phyloP scores from a whole-genome alignment of 2,113 vertebrate genomes.

The Nesoenas mayeri region DNA sequence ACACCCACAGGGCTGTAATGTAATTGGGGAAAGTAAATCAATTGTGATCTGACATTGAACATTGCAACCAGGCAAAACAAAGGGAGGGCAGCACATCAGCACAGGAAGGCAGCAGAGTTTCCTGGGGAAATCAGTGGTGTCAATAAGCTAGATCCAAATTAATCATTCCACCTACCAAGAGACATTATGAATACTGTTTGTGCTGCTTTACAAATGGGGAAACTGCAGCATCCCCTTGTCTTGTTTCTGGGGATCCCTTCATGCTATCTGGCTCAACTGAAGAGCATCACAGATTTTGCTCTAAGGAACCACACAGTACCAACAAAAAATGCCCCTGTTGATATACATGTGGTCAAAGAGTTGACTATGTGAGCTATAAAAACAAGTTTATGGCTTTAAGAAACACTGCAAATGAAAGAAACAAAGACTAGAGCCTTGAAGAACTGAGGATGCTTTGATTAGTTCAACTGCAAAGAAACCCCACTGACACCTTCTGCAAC shows the following conservation, averaged over 20 bases:
- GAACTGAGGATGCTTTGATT: neutral
- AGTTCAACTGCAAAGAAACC: neutral
- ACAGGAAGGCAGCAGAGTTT: neutral
- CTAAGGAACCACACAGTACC: neutral
- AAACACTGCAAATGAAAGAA: neutral
- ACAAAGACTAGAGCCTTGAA: neutral
- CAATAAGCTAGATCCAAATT: neutral
- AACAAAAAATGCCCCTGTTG: neutral
- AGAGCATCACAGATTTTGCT: neutral
- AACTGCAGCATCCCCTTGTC: neutral
- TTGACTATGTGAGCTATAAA: neutral
- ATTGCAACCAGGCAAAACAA: neutral
- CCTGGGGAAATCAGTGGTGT: neutral
- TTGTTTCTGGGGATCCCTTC: neutral
- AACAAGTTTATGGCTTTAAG: neutral
- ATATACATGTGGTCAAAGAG: neutral
- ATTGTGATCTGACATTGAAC: neutral
- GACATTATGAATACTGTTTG: accelerated
- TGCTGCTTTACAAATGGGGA: neutral
- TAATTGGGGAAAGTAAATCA: neutral
- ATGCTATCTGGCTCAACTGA: neutral
- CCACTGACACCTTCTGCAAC: neutral
- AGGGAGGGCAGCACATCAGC: neutral
- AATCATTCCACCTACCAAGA: neutral
- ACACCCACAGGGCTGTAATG: neutral